Evolutionary conservation across 2,888 invertebrate species (phyloP), one percentile per base, ranked within the genome.

Genomic region (Archaeoteleia sp.): DNA sequence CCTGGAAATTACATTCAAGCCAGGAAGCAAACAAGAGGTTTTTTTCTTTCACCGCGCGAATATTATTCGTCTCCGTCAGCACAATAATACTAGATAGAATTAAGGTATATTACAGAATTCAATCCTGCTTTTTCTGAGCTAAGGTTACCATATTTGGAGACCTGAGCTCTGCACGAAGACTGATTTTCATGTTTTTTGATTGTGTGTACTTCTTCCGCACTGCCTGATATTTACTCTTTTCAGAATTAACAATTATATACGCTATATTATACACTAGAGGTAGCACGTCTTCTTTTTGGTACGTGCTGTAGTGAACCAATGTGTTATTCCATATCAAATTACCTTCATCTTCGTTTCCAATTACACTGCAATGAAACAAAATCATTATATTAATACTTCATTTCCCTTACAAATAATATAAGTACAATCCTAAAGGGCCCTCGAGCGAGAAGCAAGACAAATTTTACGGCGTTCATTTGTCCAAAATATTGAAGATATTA

Each of bases 281-380:
- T 34, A 90, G 85, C 37, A 97, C 87, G 48, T 94, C 89, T 1
- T 89, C 85, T 10, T 92, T 88, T 0, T 87, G 85, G 78, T 96
- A 96, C 1, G 89, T 89, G 5, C 95, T 93, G 83, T 96, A 95
- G 84, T 91, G 90, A 4, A 87, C 86, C 58, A 97, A 84, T 0
- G 93, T 92, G 8, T 90, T 88, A 0, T 90, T 93, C 96, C 95
- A 95, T 29, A 90, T 78, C 5, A 54, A 71, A 85, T 85, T 66
- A 79, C 82, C 66, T 43, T 85, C 81, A 72, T 87, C 78, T 32
- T 81, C 80, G n/a, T 83, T 78, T 15, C 77, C 78, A 39, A 79
- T 72, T 27, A 83, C 49, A 58, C 83, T 84, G 37, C 2, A 55
- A 48, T 37, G 30, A 49, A 10, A 49, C 9, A 7, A 5, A 27